Evolutionary conservation across 2,888 invertebrate species (phyloP).

Genomic region (Eupithecia vulgata): DNA sequence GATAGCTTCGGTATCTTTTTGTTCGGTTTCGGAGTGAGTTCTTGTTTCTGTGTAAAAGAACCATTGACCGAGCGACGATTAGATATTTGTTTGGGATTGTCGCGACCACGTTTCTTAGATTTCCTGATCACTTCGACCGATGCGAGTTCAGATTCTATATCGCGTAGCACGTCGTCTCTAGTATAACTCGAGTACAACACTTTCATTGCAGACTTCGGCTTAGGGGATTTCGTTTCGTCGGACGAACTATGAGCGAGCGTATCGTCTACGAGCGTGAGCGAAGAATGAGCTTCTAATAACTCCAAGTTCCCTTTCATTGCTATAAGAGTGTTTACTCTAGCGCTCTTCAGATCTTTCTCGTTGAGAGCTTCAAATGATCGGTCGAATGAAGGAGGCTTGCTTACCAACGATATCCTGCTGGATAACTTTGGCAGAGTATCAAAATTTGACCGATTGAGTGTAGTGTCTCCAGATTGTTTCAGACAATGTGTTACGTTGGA

Average conservation of each 20-base stretch:
- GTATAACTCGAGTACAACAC: conserved; percentile 49
- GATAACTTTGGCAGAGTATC: conserved; percentile 21
- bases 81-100: conserved; percentile 40
- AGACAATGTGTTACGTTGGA: conserved; percentile 27
- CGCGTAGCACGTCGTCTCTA: neutral
- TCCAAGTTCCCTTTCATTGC: conserved; percentile 69
- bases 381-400: conserved; percentile 51
- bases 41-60: neutral
- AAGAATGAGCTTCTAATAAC: conserved; percentile 62
- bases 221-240: neutral
- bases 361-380: conserved; percentile 48
- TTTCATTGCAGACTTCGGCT: conserved; percentile 42
- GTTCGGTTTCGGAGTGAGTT: conserved; percentile 67
- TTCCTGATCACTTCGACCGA: conserved; percentile 44
- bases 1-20: conserved; percentile 67
- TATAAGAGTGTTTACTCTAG: conserved; percentile 67
- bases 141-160: neutral
- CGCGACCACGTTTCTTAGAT: conserved; percentile 56
- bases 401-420: conserved; percentile 44
- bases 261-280: conserved; percentile 71
- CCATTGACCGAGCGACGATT: conserved; percentile 11
- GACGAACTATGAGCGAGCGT: conserved; percentile 29
- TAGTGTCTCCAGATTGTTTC: conserved; percentile 44
- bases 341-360: conserved; percentile 49
- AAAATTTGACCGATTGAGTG: conserved; percentile 16